Percentiles rank a stretch among this genome's conserved stretches.
Evolutionary conservation across 1,140 invertebrate genomes (phyloP).

Genomic region (Megalonaias nervosa): DNA sequence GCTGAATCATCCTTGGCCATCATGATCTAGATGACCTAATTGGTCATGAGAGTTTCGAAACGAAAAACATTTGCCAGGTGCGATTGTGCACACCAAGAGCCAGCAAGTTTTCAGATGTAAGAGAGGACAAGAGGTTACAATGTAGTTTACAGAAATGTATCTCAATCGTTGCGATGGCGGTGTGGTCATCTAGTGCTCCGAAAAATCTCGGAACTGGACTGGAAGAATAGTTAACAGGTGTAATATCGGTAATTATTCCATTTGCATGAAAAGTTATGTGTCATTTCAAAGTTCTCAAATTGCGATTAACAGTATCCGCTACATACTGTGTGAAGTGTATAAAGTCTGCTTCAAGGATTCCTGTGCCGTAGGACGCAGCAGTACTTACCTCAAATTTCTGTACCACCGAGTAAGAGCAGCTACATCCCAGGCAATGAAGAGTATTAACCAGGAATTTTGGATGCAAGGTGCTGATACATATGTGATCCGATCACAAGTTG

Average conservation of each 20-base stretch:
- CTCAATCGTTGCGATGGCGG: constrained; percentile 26
- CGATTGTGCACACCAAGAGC: no score
- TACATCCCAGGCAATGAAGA: constrained; percentile 38
- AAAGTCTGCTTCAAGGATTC: not conserved
- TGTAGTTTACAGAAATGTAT: constrained; percentile 25
- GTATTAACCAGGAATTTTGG: constrained; percentile 40
- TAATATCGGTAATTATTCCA: constrained; percentile 39
- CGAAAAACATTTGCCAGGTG: no score
- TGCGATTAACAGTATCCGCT: constrained; percentile 45
- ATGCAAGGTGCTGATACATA: constrained; percentile 46
- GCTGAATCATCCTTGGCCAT: constrained; percentile 18
- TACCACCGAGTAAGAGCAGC: constrained; percentile 44
- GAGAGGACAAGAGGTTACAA: no score
- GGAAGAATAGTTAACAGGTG: constrained; percentile 33
- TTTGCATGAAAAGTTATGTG: constrained; percentile 37
- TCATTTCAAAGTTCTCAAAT: constrained; percentile 34
- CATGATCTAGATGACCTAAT: not conserved
- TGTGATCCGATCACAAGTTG: constrained; percentile 46
- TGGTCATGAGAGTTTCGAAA: no score
- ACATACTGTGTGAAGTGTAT: constrained; percentile 27
- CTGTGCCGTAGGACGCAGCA: constrained; percentile 14
- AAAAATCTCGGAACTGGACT: constrained; percentile 19
- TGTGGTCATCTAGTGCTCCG: constrained; percentile 14
- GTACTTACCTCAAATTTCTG: constrained; percentile 34
- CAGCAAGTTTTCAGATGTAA: no score